phyloP scores from a whole-genome alignment of 2,888 invertebrate genomes.

The Ornithoptera alexandrae region DNA sequence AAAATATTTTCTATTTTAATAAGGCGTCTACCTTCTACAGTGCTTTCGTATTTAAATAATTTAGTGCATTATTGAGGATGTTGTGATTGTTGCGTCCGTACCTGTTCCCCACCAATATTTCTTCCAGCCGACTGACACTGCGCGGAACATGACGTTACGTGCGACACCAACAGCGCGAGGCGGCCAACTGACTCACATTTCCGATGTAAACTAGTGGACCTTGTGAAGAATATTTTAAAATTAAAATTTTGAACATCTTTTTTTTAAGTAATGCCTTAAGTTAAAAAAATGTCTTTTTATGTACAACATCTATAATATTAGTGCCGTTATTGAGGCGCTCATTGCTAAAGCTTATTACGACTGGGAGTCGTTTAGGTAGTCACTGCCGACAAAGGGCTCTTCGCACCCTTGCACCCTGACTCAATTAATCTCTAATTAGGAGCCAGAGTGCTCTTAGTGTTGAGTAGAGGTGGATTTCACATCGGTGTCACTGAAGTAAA shows the following conservation, averaged over 20 bases:
- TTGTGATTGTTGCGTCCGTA: constrained; percentile 67
- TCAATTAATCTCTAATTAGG: constrained; percentile 78
- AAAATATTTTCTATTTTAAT: background rate
- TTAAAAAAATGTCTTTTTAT: background rate
- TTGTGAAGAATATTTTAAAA: constrained; percentile 43
- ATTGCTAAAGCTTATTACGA: constrained; percentile 5
- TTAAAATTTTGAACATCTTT: constrained; percentile 38
- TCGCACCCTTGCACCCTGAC: constrained; percentile 54
- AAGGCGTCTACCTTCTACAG: no score
- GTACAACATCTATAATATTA: background rate
- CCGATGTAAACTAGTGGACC: constrained; percentile 37
- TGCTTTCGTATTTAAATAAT: constrained; percentile 35
- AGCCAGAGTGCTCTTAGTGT: constrained; percentile 75
- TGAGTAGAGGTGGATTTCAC: constrained; percentile 69
- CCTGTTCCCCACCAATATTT: constrained; percentile 78
- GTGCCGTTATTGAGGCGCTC: constrained; percentile 8
- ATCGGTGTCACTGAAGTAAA: constrained; percentile 67
- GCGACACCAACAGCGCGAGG: constrained; percentile 63
- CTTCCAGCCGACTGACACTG: constrained; percentile 72
- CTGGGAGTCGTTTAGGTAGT: constrained; percentile 24
- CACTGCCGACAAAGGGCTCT: constrained; percentile 57
- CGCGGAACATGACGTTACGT: constrained; percentile 72
- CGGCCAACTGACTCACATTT: constrained; percentile 57
- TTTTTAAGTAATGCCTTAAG: constrained; percentile 26
- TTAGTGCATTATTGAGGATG: constrained; percentile 60